Evolutionary conservation across 1,140 invertebrate species (phyloP), one percentile per base, ranked within the genome.

Genomic region (Teleogryllus occipitalis): DNA sequence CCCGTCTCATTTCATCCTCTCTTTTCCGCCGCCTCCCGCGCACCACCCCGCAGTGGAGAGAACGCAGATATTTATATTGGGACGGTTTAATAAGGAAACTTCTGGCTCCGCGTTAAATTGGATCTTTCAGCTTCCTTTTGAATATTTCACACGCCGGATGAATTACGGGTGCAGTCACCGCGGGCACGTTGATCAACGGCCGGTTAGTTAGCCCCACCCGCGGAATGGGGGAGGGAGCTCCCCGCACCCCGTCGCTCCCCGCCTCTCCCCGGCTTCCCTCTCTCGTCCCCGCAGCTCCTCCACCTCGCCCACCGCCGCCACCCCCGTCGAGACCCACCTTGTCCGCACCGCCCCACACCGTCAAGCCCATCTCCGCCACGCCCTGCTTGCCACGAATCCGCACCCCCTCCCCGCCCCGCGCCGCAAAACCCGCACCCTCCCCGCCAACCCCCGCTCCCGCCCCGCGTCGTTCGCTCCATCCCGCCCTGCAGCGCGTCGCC

Each of bases 11-110:
- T 65, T 65, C 54, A 14, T 3, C 54, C 18, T 14, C 54, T 18
- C 54, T 18, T 65, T 65, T 7, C 54, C 54, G 10, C 18, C 54
- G 54, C 54, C 54, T 14, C 54, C 54, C 54, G 54, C 54, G 0
- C 54, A 65, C 54, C 54, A 7, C 18, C 54, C 54, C 10, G 54
- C 54, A 7, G 10, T 7, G 54, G 10, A 18, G 54, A 18, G 54
- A 65, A 65, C 54, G 54, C 18, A 65, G 54, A 65, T 65, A 65
- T 65, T 65, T 65, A 65, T 65, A 65, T 65, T 65, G 54, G 54
- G 54, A 65, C 54, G 54, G 54, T 65, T 65, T 65, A 65, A 65
- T 65, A 65, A 65, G 54, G 54, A 65, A 65, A 65, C 54, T 65
- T 65, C 54, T 65, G 54, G 54, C 10, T 65, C 54, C 18, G 10